Evolutionary conservation across 2,888 invertebrate species (phyloP).

Genomic region (Hesperia comma): DNA sequence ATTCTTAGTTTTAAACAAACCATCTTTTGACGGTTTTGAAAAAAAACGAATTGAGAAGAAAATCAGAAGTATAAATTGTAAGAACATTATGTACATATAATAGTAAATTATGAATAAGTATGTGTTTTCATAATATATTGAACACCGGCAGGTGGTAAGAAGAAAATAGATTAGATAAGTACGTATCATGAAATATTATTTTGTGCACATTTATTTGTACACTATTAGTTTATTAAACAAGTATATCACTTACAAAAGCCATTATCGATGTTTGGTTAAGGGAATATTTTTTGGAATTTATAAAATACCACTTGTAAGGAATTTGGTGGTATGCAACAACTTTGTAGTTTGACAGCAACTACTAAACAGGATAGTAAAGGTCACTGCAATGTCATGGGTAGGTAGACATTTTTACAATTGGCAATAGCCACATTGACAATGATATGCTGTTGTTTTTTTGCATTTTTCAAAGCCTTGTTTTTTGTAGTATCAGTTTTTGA

Average conservation of each 20-base stretch:
- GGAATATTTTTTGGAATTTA: conserved; percentile 14
- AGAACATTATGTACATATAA: no score
- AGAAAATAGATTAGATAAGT: no score
- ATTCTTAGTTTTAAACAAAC: no score
- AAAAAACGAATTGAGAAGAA: no score
- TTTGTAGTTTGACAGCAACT: conserved; percentile 62
- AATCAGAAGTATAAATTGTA: no score
- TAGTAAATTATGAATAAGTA: no score
- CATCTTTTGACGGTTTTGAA: no score
- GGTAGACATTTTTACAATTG: conserved; percentile 53
- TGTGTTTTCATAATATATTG: no score
- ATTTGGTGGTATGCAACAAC: conserved; percentile 26
- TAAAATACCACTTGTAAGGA: conserved; percentile 25
- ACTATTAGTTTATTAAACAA: neutral
- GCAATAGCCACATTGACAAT: conserved; percentile 45
- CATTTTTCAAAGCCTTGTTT: neutral
- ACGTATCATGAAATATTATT: neutral
- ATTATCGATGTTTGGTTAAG: conserved; percentile 44
- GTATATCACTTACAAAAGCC: conserved; percentile 61
- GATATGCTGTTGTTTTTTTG: neutral
- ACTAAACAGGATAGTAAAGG: conserved; percentile 64
- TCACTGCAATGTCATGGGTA: conserved; percentile 72
- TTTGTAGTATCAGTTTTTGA: no score
- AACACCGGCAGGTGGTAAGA: neutral
- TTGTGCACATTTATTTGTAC: neutral